phyloP scores from a whole-genome alignment of 2,113 vertebrate species.

The Nerophis ophidion region DNA sequence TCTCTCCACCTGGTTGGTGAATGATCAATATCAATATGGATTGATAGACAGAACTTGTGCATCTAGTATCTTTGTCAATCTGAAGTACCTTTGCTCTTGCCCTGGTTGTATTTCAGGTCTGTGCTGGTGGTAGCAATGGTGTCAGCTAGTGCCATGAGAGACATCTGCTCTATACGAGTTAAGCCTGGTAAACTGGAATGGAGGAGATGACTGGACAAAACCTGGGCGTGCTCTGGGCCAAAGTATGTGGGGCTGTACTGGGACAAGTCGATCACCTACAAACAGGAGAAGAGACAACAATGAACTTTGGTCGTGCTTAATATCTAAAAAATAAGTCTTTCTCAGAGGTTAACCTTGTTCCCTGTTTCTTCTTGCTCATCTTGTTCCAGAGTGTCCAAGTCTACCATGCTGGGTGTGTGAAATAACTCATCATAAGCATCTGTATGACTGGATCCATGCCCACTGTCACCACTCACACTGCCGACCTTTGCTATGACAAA shows the following conservation, averaged over 20 bases:
- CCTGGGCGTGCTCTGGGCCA: constrained; percentile 90
- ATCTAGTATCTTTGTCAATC: not conserved
- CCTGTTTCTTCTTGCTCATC: constrained; percentile 73
- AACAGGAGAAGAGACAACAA: constrained; percentile 1
- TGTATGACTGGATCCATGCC: constrained; percentile 65
- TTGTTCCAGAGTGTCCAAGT: constrained; percentile 70
- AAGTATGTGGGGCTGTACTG: constrained; percentile 90
- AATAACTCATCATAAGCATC: constrained; percentile 91
- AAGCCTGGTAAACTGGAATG: constrained; percentile 93
- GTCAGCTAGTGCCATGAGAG: constrained; percentile 92
- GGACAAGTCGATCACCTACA: constrained; percentile 83
- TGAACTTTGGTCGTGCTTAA: not conserved
- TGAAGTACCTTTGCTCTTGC: constrained; percentile 80
- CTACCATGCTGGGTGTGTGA: constrained; percentile 69
- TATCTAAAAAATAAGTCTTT: not conserved
- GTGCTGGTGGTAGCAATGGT: constrained; percentile 94
- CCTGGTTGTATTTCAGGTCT: constrained; percentile 87
- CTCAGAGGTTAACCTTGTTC: constrained; percentile 63
- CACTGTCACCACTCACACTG: constrained; percentile 72
- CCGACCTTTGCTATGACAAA: constrained; percentile 68
- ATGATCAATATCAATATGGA: constrained; percentile 7
- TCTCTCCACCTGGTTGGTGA: constrained; percentile 82
- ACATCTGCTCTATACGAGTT: constrained; percentile 96
- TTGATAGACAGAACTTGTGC: not conserved
- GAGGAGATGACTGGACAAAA: constrained; percentile 90